These are phyloP conservation scores for Zalophus californianus DNA, from an alignment of 2,797 vertebrate species.

Conservation along the genomic window DNA sequence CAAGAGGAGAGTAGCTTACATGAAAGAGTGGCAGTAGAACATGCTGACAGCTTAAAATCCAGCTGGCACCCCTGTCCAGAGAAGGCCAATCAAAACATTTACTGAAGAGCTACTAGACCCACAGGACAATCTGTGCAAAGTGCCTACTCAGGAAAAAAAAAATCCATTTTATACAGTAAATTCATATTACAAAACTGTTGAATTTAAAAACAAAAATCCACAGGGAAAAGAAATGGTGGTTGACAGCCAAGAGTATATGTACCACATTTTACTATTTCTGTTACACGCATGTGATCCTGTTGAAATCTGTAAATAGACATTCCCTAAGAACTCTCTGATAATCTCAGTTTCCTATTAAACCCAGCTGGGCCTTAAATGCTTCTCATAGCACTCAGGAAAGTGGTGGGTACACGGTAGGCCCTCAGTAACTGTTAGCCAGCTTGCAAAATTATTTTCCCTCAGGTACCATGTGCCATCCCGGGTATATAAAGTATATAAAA, in stretches of 20 bases:
- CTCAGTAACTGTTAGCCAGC: neutral
- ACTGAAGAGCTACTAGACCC: neutral
- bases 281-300: neutral
- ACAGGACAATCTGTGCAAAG: neutral
- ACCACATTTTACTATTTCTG: neutral
- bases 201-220: constrained; percentile 35
- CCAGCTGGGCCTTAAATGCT: neutral
- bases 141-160: neutral
- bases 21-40: neutral
- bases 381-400: neutral
- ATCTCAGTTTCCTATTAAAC: neutral
- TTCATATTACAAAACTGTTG: neutral
- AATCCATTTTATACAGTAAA: neutral
- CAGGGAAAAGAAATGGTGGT: neutral
- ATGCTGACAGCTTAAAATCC: neutral
- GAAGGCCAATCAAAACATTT: neutral
- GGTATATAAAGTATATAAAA: neutral
- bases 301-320: neutral
- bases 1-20: neutral
- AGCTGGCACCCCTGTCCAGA: neutral
- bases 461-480: neutral
- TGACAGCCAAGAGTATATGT: neutral
- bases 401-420: neutral
- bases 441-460: neutral
- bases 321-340: neutral